Percentiles rank a stretch among this genome's conserved stretches.
Evolutionary conservation across 2,797 vertebrate genomes (phyloP).

Genomic region (Danio aesculapii): DNA sequence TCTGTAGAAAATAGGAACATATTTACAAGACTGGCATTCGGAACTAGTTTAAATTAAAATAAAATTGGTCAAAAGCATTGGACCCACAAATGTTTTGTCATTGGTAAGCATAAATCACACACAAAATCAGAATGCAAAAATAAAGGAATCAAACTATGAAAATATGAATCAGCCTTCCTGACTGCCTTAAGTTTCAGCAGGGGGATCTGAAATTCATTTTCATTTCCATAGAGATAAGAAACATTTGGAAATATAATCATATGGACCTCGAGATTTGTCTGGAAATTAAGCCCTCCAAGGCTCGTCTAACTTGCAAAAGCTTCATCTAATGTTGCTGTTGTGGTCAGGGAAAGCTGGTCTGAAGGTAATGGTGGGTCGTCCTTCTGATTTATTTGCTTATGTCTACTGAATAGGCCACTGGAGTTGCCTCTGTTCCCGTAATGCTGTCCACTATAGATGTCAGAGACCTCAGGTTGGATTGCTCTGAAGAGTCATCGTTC

Average conservation of each 20-base stretch:
- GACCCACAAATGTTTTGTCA: conserved; percentile 83
- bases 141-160: conserved; percentile 65
- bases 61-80: conserved; percentile 93
- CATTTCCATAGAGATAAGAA: conserved; percentile 61
- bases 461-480: conserved; percentile 89
- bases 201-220: conserved; percentile 45
- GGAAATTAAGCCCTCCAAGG: conserved; percentile 50
- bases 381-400: conserved; percentile 76
- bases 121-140: conserved; percentile 72
- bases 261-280: conserved; percentile 61
- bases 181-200: conserved; percentile 76
- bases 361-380: conserved; percentile 1
- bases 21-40: conserved; percentile 76
- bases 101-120: conserved; percentile 78
- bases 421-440: conserved; percentile 78
- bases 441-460: conserved; percentile 96
- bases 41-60: conserved; percentile 82
- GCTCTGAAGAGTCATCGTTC: conserved; percentile 83
- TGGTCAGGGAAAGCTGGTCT: conserved; percentile 32
- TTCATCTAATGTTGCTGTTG: conserved; percentile 48
- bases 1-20: conserved; percentile 91
- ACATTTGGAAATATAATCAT: conserved; percentile 58
- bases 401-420: conserved; percentile 82
- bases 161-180: conserved; percentile 45
- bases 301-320: conserved; percentile 22